Conservation (phyloP, 2,797 vertebrate genomes). For the Coregonus suidteri region DNA sequence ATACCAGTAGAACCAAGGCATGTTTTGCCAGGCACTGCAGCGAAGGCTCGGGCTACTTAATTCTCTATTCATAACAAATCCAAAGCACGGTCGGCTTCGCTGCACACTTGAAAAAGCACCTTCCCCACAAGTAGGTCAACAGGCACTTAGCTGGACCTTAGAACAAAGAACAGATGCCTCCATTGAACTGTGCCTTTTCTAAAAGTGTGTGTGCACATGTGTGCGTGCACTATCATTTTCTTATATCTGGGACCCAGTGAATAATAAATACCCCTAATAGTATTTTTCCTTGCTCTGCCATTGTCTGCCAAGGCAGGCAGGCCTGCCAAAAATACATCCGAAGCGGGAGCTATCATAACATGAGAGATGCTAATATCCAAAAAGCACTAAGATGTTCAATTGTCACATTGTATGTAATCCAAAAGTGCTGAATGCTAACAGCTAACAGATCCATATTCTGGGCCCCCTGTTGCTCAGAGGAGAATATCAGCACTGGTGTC, state of each 20-base stretch:
- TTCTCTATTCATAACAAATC: slow-evolving; percentile 37
- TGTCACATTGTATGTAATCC: slow-evolving; percentile 49
- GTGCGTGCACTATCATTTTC: neutral
- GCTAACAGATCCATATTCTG: slow-evolving; percentile 51
- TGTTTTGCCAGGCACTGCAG: slow-evolving; percentile 2
- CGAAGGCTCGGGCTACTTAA: slow-evolving; percentile 15
- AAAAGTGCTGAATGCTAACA: slow-evolving; percentile 15
- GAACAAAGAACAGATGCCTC: slow-evolving; percentile 38
- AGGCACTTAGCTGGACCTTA: slow-evolving; percentile 48
- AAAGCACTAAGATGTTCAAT: slow-evolving; percentile 56
- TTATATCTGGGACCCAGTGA: slow-evolving; percentile 15
- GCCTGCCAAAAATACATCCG: slow-evolving; percentile 65
- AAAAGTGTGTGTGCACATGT: neutral
- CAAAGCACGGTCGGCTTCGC: slow-evolving; percentile 17
- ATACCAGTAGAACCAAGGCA: slow-evolving; percentile 18
- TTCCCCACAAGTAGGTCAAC: slow-evolving; percentile 52
- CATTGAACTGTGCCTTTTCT: slow-evolving; percentile 32
- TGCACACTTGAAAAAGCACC: slow-evolving; percentile 33
- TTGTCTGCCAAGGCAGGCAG: slow-evolving; percentile 28
- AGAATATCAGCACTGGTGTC: slow-evolving; percentile 33
- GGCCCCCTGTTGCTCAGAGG: slow-evolving; percentile 52
- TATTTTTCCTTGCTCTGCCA: slow-evolving; percentile 44
- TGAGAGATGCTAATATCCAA: slow-evolving; percentile 59
- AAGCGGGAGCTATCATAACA: slow-evolving; percentile 18
- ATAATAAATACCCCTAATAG: slow-evolving; percentile 50